Percentiles rank a stretch among this genome's conserved stretches.
phyloP scores from a whole-genome alignment of 2,888 invertebrate genomes.

The Kuschelorhynchus macadamiae region DNA sequence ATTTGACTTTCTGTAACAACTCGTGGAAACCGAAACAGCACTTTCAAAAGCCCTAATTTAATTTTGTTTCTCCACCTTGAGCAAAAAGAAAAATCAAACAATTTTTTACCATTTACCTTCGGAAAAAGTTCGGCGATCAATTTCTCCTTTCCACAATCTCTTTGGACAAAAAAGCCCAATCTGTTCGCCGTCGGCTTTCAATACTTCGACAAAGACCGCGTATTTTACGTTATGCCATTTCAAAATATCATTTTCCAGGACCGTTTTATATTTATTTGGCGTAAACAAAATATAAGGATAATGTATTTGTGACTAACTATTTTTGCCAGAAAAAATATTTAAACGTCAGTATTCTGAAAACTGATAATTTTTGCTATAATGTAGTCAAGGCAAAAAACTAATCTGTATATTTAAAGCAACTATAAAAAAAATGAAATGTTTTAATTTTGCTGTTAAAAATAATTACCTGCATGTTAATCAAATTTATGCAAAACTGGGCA shows the following conservation, averaged over 20 bases:
- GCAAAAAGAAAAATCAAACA: not conserved
- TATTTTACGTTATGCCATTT: constrained; percentile 24
- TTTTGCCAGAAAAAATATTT: too few relatives aligned
- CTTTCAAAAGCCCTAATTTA: constrained; percentile 1
- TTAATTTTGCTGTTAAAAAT: too few relatives aligned
- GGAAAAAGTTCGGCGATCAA: constrained; percentile 9
- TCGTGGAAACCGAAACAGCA: not conserved
- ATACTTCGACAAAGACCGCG: constrained; percentile 18
- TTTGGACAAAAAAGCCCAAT: constrained; percentile 22
- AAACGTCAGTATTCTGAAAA: too few relatives aligned
- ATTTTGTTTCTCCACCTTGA: not conserved
- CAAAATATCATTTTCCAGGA: constrained; percentile 20
- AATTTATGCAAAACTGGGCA: too few relatives aligned
- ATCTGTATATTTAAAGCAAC: too few relatives aligned
- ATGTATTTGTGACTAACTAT: too few relatives aligned
- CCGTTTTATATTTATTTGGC: not conserved
- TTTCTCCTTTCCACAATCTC: constrained; percentile 19
- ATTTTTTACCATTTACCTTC: constrained; percentile 10
- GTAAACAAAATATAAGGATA: too few relatives aligned
- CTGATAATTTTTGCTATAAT: too few relatives aligned
- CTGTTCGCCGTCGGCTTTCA: constrained; percentile 23
- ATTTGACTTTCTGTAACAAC: not conserved
- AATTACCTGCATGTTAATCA: too few relatives aligned
- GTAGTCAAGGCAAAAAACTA: too few relatives aligned
- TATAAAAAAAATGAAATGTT: too few relatives aligned